Evolutionary conservation across 2,113 vertebrate genomes (phyloP).

Genomic region (Heliornis fulica): DNA sequence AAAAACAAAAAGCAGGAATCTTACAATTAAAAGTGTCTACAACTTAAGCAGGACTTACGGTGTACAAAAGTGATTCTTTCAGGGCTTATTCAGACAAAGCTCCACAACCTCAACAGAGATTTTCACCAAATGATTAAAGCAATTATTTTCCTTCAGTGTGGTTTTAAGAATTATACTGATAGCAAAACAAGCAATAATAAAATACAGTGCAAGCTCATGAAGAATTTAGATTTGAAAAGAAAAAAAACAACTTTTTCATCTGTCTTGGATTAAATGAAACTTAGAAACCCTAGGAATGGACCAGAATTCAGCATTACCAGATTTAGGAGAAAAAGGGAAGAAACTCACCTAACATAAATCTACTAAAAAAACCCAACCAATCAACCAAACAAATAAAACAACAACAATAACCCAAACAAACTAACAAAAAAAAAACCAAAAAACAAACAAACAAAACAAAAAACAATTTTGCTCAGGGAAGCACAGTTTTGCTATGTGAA

Average conservation of each 20-base stretch:
- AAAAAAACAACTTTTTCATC: not conserved
- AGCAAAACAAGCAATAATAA: not conserved
- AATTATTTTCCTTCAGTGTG: not conserved
- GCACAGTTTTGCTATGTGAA: not conserved
- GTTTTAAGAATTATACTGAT: not conserved
- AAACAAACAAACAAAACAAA: no score
- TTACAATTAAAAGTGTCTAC: not conserved
- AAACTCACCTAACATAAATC: not conserved
- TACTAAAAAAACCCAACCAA: no score
- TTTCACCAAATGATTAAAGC: not conserved
- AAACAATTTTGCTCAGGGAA: not conserved
- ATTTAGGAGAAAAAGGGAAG: not conserved
- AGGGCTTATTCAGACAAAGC: not conserved
- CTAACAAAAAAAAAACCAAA: no score
- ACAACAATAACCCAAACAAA: no score
- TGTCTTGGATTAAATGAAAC: not conserved
- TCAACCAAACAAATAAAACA: no score
- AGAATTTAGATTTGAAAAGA: not conserved
- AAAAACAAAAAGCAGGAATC: not conserved
- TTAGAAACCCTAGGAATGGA: not conserved
- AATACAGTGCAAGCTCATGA: not conserved
- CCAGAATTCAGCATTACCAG: not conserved
- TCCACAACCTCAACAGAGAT: not conserved
- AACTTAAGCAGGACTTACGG: not conserved
- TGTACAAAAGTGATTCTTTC: rapidly evolving